Base-by-base conservation (phyloP, 2,113 vertebrate species). In the Coptodon rendalli region DNA sequence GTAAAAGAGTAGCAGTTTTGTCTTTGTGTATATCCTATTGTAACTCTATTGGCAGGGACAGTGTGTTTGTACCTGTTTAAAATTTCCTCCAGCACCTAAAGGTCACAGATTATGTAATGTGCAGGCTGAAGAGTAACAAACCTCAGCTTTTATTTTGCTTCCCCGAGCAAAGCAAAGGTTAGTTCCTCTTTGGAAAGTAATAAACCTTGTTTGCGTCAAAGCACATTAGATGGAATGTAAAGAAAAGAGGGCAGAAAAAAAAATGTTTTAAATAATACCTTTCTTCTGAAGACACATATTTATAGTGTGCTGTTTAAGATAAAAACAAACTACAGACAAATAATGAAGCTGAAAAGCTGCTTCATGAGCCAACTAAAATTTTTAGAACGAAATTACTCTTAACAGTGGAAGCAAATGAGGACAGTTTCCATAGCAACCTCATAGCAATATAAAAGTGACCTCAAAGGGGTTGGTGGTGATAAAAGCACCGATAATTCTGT, bases 391-490 rank as follows among this genome's bases (percentile, higher is more conserved):
- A 82, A 45, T 82, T 50, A 24, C 1, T 61, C 40, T 63, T 53
- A 7, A 52, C 24, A 36, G 50, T 19, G 66, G 12, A 34, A 68
- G 12, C 16, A 13, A 17, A 53, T 87, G 24, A 76, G 66, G 52
- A 14, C 19, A 7, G 91, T 94, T 93, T 88, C 93, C 88, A 87
- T 89, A 22, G 90, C 89, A 94, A 94, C 92, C 7, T 12, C 68
- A 29, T 52, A 34, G 31, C 3, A 10, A 22, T 27, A 80, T 8
- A 34, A 13, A 36, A 13, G 4, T 76, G 82, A 89, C 85, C 78
- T 84, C 24, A 12, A 86, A 71, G 31, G 5, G 63, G 24, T 7
- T 52, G 73, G 71, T 48, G 27, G 16, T 13, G n/a, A 73, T 73
- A 16, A 85, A 83, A 68, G 56, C 24, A 7, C 11, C 63, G 5